phyloP scores from a whole-genome alignment of 1,140 invertebrate genomes.

The Argopecten irradians region DNA sequence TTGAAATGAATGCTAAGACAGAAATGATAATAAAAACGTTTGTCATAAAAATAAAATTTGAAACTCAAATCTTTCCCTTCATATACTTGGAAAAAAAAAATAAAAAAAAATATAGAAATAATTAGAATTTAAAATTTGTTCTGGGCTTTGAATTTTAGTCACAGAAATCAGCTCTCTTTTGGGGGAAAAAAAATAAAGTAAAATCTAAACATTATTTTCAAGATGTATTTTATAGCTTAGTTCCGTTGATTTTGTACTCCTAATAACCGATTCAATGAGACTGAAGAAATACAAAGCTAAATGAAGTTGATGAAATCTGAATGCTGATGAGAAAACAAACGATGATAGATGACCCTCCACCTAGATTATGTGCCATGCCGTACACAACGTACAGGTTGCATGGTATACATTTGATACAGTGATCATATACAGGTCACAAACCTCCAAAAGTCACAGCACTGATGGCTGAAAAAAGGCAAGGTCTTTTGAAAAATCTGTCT shows the following conservation, averaged over 20 bases:
- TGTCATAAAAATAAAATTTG: neutral
- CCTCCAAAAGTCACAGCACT: conserved; percentile 9
- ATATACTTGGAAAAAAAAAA: too few species aligned
- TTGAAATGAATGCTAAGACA: neutral
- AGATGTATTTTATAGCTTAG: too few species aligned
- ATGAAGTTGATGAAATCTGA: neutral
- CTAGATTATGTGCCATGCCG: neutral
- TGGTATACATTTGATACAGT: neutral
- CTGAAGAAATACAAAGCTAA: neutral
- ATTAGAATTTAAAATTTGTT: too few species aligned
- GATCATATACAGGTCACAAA: neutral
- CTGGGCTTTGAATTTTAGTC: too few species aligned
- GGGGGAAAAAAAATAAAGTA: too few species aligned
- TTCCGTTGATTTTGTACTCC: too few species aligned
- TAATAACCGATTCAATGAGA: neutral
- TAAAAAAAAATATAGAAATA: too few species aligned
- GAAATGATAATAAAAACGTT: neutral
- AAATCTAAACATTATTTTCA: too few species aligned
- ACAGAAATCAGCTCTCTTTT: too few species aligned
- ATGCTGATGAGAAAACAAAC: neutral
- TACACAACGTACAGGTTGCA: neutral
- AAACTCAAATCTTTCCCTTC: neutral
- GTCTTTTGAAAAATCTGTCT: neutral
- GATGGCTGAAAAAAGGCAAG: conserved; percentile 3
- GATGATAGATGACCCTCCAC: neutral